Conservation (phyloP, 2,797 vertebrate genomes). For the Benthosema pterotum region DNA sequence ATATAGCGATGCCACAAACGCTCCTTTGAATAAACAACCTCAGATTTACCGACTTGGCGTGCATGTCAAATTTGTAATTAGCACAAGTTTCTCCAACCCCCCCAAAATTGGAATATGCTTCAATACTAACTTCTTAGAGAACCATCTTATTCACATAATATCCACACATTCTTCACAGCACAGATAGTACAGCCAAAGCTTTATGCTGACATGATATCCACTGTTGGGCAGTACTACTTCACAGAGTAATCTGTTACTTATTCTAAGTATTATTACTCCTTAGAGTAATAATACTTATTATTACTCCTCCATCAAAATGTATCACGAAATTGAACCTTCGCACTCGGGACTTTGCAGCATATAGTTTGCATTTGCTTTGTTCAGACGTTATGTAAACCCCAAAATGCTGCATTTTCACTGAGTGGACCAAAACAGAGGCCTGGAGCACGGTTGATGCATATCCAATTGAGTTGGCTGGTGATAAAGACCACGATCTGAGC, state of each 20-base stretch:
- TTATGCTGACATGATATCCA: too few species aligned
- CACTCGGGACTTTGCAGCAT: neutral
- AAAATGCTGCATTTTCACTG: slow-evolving; percentile 44
- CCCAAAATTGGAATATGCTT: slow-evolving; percentile 45
- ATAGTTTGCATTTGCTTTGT: slow-evolving; percentile 21
- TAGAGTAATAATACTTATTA: too few species aligned
- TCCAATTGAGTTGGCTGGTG: slow-evolving; percentile 61
- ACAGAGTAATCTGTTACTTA: too few species aligned
- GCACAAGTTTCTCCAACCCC: slow-evolving; percentile 32
- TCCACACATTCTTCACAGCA: too few species aligned
- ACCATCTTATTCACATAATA: neutral
- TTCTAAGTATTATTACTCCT: too few species aligned
- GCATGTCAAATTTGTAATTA: slow-evolving; percentile 43
- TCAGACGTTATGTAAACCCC: slow-evolving; percentile 47
- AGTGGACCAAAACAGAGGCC: slow-evolving; percentile 58
- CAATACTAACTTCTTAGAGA: slow-evolving; percentile 22
- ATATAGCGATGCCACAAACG: slow-evolving; percentile 43
- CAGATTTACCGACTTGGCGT: too few species aligned
- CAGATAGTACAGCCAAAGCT: too few species aligned
- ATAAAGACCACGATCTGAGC: slow-evolving; percentile 54
- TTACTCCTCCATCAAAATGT: too few species aligned
- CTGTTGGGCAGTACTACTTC: too few species aligned
- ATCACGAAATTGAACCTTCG: too few species aligned
- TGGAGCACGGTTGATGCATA: slow-evolving; percentile 63
- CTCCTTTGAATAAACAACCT: slow-evolving; percentile 59